Evolutionary conservation across 2,113 vertebrate species (phyloP), one percentile per base, ranked within the genome.

Genomic region (Himantopus leucocephalus): DNA sequence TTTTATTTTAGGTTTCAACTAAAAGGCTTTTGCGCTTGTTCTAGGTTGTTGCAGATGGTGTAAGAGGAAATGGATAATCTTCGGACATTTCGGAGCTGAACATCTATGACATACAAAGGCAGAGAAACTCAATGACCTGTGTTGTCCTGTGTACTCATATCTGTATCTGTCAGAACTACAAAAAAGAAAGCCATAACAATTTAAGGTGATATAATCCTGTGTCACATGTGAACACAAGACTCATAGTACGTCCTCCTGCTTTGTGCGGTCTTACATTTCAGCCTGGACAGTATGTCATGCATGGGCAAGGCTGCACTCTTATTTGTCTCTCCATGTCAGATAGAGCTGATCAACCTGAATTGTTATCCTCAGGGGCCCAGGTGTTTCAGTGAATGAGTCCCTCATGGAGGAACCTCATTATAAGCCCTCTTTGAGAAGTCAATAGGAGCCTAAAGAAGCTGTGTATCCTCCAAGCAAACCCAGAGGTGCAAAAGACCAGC

Each of bases 1-100:
- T 90, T 93, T 92, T 48, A 80, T 90, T 94, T 93, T 84, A 80
- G 47, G 20, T 75, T 95, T 94, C 37, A 84, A 78, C 68, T 75
- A 30, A 81, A 89, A 84, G 41, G 37, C 13, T 77, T 96, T 84
- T 87, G 39, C 6, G 2, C 43, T 84, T 59, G 24, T 91, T 91
- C 47, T 89, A 63, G 41, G 63, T 77, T 70, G 53, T 14, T 92
- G 53, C 55, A 77, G 75, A 37, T 41, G 39, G 35, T 86, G 32
- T 73, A 76, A 66, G 32, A 82, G 48, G 83, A 95, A 91, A 67
- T 7, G 3, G 59, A 37, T 50, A 29, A 52, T 50, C 79, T 88
- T 73, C 35, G 55, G 79, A 30, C 32, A 41, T 84, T 91, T 78
- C 20, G 29, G 59, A 86, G 50, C 32, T 10, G n/a, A 63, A 60